phyloP scores from a whole-genome alignment of 2,113 vertebrate species.

The Athene cunicularia region DNA sequence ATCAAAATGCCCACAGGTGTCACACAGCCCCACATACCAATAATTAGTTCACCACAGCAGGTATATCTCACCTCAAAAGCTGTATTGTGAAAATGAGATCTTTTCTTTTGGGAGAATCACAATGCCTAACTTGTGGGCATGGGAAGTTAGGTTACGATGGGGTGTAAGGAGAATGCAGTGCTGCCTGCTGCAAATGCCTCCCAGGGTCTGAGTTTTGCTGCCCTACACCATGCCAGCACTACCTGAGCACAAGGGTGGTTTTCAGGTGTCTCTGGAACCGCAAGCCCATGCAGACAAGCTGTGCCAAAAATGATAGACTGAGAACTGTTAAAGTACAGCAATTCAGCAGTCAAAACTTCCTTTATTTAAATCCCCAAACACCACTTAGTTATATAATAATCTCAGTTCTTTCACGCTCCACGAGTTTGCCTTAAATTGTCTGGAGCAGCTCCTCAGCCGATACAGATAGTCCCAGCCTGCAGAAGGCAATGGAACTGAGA shows the following conservation, averaged over 20 bases:
- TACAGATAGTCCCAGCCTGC: background rate
- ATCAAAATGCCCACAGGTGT: background rate
- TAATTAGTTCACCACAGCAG: constrained; percentile 33
- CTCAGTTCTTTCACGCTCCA: constrained; percentile 24
- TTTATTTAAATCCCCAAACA: constrained; percentile 70
- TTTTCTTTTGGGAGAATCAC: background rate
- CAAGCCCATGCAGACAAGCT: background rate
- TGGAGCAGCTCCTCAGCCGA: constrained; percentile 10
- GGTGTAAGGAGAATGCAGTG: background rate
- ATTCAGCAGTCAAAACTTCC: constrained; percentile 71
- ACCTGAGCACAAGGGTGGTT: background rate
- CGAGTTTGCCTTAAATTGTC: constrained; percentile 3
- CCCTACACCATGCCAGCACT: background rate
- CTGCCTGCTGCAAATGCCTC: background rate
- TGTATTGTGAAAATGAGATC: background rate
- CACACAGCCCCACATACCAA: background rate
- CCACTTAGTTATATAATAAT: constrained; percentile 60
- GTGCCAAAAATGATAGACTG: constrained; percentile 73
- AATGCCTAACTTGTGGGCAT: background rate
- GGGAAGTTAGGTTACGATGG: background rate
- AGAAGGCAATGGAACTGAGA: constrained; percentile 19
- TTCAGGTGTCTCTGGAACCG: constrained; percentile 8
- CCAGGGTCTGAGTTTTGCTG: background rate
- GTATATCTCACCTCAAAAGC: background rate
- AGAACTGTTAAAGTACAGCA: constrained; percentile 52